A percentile compares a stretch with the other conserved stretches of the same genome.
phyloP scores from a whole-genome alignment of 2,888 invertebrate genomes.

The Prosopocoilus inquinatus region DNA sequence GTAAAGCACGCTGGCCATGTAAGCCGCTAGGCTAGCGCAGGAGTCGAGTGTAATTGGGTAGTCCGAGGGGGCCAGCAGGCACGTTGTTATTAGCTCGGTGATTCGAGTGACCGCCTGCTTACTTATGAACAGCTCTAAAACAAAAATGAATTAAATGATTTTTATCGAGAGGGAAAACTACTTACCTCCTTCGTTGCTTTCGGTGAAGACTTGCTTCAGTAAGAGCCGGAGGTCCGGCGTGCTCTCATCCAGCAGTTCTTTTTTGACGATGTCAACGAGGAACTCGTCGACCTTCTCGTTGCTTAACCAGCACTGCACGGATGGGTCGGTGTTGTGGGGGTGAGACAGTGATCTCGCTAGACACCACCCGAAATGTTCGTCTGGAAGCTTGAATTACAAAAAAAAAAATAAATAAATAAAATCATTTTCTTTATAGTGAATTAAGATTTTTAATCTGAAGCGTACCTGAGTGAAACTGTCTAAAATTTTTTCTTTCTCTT shows the following conservation, averaged over 20 bases:
- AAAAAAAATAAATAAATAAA: constrained; percentile 8
- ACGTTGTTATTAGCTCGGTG: constrained; percentile 45
- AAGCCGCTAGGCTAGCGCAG: constrained; percentile 55
- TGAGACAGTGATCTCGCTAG: constrained; percentile 49
- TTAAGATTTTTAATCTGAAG: constrained; percentile 1
- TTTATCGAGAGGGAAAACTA: not conserved
- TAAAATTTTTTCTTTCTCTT: constrained; percentile 57
- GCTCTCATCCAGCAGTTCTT: constrained; percentile 40
- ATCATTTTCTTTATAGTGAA: too few relatives aligned
- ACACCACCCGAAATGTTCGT: constrained; percentile 51
- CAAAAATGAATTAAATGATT: constrained; percentile 7
- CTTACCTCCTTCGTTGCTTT: constrained; percentile 49
- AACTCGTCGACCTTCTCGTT: constrained; percentile 48
- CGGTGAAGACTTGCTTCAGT: constrained; percentile 45
- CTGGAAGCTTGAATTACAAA: constrained; percentile 15
- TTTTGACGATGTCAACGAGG: constrained; percentile 46
- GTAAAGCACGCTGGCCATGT: constrained; percentile 54
- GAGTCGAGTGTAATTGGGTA: constrained; percentile 49
- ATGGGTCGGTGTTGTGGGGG: constrained; percentile 47
- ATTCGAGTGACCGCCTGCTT: constrained; percentile 47
- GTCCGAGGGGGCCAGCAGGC: constrained; percentile 38
- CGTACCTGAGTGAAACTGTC: constrained; percentile 57
- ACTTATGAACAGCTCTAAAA: constrained; percentile 51
- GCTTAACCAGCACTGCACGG: constrained; percentile 53
- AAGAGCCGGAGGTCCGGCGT: constrained; percentile 39